Base-by-base conservation (phyloP, 2,797 vertebrate genomes). In the Bovichtus diacanthus region DNA sequence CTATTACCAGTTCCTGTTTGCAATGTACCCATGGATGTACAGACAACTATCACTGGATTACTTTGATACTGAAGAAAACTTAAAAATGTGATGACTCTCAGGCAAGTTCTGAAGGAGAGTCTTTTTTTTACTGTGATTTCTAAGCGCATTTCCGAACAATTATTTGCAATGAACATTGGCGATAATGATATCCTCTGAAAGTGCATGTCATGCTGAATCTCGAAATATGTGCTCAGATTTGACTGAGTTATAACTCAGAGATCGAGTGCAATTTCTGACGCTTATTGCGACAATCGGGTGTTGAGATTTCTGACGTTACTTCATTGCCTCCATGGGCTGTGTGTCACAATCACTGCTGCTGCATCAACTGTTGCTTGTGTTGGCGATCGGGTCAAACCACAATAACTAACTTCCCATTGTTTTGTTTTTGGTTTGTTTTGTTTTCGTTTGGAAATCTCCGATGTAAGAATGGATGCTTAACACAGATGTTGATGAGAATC, bases 401-500 rank as follows among this genome's bases (percentile, higher is more conserved):
- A 56, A 23, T 5, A 16, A 39, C 25, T 27, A 36, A 60, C 50
- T 15, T 61, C 16, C 11, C 12, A 11, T 49, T 58, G 21, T 39
- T 34, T 62, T n/a, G n/a, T n/a, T n/a, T n/a, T n/a, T n/a, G n/a
- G n/a, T n/a, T n/a, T n/a, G n/a, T n/a, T n/a, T n/a, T n/a, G n/a
- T n/a, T n/a, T n/a, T n/a, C n/a, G n/a, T n/a, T n/a, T n/a, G n/a
- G n/a, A 65, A 75, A 34, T 43, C 47, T 55, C 29, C 51, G 43
- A 72, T 34, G 25, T 23, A 49, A 60, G n/a, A n/a, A 80, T 59
- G 59, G 76, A 44, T 15, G 44, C 34, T 27, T 23, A 63, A 60
- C 51, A 60, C 49, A 63, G 62, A 70, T 76, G 55, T 65, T 67
- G 62, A 70, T 70, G 27, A 59, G 74, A 80, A 77, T 41, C 31